Conservation (phyloP, 2,113 vertebrate genomes). For the Pithys albifrons region DNA sequence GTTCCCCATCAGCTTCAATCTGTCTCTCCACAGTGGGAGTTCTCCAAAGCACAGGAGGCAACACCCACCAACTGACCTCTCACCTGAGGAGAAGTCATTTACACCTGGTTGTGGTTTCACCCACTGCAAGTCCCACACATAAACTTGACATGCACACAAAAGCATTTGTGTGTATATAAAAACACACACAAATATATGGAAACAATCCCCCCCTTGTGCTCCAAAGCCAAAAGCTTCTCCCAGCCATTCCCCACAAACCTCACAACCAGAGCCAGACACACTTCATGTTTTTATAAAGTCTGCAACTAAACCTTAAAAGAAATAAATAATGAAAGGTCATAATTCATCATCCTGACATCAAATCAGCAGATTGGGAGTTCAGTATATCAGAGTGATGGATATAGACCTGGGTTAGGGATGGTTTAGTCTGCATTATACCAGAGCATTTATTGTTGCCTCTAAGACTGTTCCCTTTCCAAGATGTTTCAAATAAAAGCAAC, state of each 20-base stretch:
- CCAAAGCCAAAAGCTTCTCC: not conserved
- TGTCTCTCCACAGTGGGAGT: not conserved
- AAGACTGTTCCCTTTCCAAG: conserved; percentile 8
- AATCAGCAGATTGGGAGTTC: conserved; percentile 60
- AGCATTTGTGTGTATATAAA: not conserved
- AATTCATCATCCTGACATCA: conserved; percentile 67
- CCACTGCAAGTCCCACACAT: not conserved
- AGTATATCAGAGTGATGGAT: conserved; percentile 55
- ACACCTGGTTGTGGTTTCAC: not conserved
- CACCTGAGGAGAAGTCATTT: not conserved
- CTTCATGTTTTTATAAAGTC: conserved; percentile 50
- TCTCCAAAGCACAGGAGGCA: not conserved
- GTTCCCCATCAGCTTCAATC: not conserved
- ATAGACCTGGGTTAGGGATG: conserved; percentile 42
- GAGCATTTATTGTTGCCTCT: conserved; percentile 31
- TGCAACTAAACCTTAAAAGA: conserved; percentile 49
- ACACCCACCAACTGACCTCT: not conserved
- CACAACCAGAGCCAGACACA: not conserved
- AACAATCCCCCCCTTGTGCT: not conserved
- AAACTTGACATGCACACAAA: not conserved
- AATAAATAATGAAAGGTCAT: conserved; percentile 58
- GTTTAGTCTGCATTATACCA: conserved; percentile 50
- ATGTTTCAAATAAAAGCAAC: not conserved
- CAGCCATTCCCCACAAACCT: not conserved
- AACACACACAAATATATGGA: not conserved